Evolutionary conservation across 1,140 invertebrate species (phyloP).

Genomic region (Gryllus bimaculatus): DNA sequence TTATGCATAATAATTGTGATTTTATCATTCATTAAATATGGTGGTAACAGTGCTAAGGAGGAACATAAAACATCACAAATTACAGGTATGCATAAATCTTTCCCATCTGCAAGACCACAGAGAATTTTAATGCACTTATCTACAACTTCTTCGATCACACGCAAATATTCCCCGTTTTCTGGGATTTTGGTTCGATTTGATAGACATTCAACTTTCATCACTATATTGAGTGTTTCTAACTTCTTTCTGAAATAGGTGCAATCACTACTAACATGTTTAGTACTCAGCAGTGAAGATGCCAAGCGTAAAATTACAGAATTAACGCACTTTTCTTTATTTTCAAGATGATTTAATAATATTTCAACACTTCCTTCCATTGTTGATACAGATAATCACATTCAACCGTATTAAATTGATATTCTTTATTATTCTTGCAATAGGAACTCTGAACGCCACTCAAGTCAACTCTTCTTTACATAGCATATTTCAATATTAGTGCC

Average conservation of each 20-base stretch:
- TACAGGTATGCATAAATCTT: neutral
- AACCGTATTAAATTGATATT: too few species aligned
- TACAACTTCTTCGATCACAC: neutral
- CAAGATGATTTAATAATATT: neutral
- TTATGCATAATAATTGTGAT: neutral
- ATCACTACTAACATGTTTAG: neutral
- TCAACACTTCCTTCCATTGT: neutral
- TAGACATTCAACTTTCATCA: constrained; percentile 1
- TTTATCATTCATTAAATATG: neutral
- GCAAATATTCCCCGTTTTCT: neutral
- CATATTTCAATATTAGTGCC: too few species aligned
- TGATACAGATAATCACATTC: too few species aligned
- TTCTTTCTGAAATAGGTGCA: neutral
- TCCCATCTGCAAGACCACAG: neutral
- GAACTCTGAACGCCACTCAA: too few species aligned
- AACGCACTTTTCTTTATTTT: neutral
- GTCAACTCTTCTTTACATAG: too few species aligned
- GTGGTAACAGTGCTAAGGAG: neutral
- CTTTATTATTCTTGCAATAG: too few species aligned
- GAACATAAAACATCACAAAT: constrained; percentile 1
- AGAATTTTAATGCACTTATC: neutral
- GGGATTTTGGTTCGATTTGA: neutral
- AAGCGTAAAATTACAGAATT: neutral
- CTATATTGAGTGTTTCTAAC: neutral
- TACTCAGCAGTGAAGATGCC: neutral